Base-by-base conservation (phyloP, 92 coral and sea anemone genomes). In the Actinostola sp. region DNA sequence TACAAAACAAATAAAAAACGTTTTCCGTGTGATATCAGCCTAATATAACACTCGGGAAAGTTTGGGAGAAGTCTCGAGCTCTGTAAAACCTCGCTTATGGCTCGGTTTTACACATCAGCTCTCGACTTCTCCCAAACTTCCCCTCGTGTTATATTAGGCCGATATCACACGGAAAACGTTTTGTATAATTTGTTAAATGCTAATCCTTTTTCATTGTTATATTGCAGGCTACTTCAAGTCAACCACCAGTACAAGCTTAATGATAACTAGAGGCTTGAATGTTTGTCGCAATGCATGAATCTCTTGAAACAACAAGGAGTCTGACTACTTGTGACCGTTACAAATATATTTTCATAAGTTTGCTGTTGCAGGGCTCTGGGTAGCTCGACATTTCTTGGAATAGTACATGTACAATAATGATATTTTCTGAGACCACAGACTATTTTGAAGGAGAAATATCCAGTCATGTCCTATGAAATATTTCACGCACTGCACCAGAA, bases 331-430 rank as follows among this genome's bases (percentile, higher is more conserved):
- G 28, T 26, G 0, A 44, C 42, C 42, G 54, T 64, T 64, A 25
- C 70, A 59, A 59, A 59, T 25, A 64, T 44, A 64, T 64, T 64
- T 64, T 64, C 70, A 64, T 64, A 44, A 27, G 25, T 61, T 45
- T 38, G 34, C 8, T 64, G 70, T 64, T 64, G 63, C 34, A 64
- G 39, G 30, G 25, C 26, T 8, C 2, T 7, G 2, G 14, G 31
- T 9, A 6, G 29, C 31, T 25, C 59, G 1, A 53, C 17, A 20
- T n/a, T 53, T 16, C 21, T 53, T 53, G 59, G 28, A 53, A 53
- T 23, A 53, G 59, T 53, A 13, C 25, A 53, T 53, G 59, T 53
- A 53, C 21, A 53, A 53, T 53, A 53, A 36, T 36, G 6, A 53
- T 46, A 66, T 66, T 66, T 66, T 48, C 56, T 48, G 46, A 66